A percentile compares a stretch with the other conserved stretches of the same genome.
These are phyloP conservation scores for Hoplias malabaricus DNA, from an alignment of 2,113 vertebrate genomes.

Conservation along the genomic window DNA sequence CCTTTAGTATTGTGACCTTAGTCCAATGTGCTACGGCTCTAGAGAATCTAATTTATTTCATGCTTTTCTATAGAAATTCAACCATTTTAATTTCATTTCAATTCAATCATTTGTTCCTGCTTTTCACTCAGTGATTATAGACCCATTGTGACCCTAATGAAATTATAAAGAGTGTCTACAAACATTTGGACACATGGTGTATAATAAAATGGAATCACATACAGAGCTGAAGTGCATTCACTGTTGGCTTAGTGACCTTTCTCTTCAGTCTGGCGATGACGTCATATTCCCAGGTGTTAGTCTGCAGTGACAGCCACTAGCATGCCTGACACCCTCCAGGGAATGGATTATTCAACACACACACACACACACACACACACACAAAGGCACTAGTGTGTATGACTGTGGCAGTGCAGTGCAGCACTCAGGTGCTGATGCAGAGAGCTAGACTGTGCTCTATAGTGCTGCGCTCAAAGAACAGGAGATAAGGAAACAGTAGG, in stretches of 20 bases:
- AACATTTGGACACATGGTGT: too few species aligned
- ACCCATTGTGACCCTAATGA: too few species aligned
- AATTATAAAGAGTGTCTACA: too few species aligned
- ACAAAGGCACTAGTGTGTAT: neutral
- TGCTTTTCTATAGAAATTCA: too few species aligned
- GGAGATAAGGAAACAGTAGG: neutral
- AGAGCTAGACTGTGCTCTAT: conserved; percentile 7
- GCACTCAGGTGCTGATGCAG: conserved; percentile 15
- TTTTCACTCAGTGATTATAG: too few species aligned
- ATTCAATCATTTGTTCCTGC: too few species aligned
- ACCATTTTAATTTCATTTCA: too few species aligned
- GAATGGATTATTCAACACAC: conserved; percentile 10
- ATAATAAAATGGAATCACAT: neutral
- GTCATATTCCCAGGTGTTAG: conserved; percentile 31
- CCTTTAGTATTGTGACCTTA: too few species aligned
- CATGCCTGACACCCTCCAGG: neutral
- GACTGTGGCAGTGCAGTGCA: conserved; percentile 1
- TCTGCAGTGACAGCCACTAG: conserved; percentile 8
- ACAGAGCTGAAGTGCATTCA: neutral
- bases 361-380: conserved; percentile 5
- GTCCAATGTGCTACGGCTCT: too few species aligned
- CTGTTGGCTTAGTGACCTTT: neutral
- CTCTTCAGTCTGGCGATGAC: conserved; percentile 3
- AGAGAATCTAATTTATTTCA: too few species aligned
- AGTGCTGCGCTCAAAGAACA: conserved; percentile 15